Base-by-base conservation (phyloP, 1,140 invertebrate species). In the Trichogramma pretiosum region DNA sequence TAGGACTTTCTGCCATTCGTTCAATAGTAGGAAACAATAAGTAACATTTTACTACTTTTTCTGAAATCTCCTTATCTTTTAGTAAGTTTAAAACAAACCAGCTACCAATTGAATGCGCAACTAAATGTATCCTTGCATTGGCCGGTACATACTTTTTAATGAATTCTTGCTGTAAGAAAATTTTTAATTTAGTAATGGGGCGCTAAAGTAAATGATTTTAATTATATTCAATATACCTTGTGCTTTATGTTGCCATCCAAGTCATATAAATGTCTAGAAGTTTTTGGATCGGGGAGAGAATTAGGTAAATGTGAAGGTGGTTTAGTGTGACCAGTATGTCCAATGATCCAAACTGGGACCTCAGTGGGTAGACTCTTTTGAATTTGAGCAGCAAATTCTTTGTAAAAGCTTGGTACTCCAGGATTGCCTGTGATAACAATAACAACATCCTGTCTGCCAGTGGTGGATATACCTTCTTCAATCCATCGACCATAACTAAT, bases 21-120 rank as follows among this genome's bases (percentile, higher is more conserved):
- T 92, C 86, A 10, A 93, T 72, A 0, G 88, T 87, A 5, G 89
- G 89, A 70, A 91, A 92, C 0, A 93, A 58, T 35, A 92, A 64
- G 61, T 82, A 89, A 59, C 71, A 73, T 55, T 77, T 76, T 7
- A 61, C 59, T 24, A 82, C 58, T 53, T 64, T 70, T 10, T 63
- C 49, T 13, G 64, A 65, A 23, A 82, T 67, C 17, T 64, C 54
- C 21, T 68, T 53, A 36, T 80, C 60, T 54, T 84, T 77, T 4
- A 93, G 56, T 16, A 90, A 57, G 54, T 91, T 79, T n/a, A 89
- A 60, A 48, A 79, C 76, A 51, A 91, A 82, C 75, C 89, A 88
- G 50, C 78, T 74, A 1, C 89, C 89, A 57, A 92, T 85, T 0
- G 89, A 93, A 74, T 93, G 89, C 1, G 84, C 88, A 53, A 93